phyloP scores from a whole-genome alignment of 2,113 vertebrate genomes.

The Eulemur rufifrons region DNA sequence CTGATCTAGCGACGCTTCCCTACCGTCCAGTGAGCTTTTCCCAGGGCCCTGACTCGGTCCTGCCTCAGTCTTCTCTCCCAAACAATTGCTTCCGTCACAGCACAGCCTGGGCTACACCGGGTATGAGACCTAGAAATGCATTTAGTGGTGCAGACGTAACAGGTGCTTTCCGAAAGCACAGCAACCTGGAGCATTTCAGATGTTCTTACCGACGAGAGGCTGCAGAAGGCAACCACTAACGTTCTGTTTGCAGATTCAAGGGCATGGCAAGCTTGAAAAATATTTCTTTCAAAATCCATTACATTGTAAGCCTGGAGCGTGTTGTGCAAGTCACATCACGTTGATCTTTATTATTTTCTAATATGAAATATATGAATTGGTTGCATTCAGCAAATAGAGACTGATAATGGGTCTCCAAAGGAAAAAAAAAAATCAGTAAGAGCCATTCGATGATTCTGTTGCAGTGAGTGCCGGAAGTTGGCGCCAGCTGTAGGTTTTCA shows the following conservation, averaged over 20 bases:
- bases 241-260: not conserved
- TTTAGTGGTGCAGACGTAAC: not conserved
- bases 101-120: not conserved
- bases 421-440: not conserved
- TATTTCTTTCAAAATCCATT: not conserved
- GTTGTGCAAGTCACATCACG: not conserved
- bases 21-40: not conserved
- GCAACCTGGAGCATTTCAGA: not conserved
- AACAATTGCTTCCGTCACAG: not conserved
- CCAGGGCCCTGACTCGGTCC: not conserved
- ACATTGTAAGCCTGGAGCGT: not conserved
- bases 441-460: not conserved
- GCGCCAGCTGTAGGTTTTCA: not conserved
- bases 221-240: not conserved
- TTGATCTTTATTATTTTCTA: not conserved
- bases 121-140: not conserved
- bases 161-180: not conserved
- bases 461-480: not conserved
- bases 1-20: not conserved
- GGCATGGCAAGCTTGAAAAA: not conserved
- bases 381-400: not conserved
- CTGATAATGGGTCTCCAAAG: not conserved
- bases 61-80: not conserved
- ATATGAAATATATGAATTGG: not conserved
- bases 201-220: not conserved